phyloP scores from a whole-genome alignment of 2,113 vertebrate species.

The Trachemys scripta region DNA sequence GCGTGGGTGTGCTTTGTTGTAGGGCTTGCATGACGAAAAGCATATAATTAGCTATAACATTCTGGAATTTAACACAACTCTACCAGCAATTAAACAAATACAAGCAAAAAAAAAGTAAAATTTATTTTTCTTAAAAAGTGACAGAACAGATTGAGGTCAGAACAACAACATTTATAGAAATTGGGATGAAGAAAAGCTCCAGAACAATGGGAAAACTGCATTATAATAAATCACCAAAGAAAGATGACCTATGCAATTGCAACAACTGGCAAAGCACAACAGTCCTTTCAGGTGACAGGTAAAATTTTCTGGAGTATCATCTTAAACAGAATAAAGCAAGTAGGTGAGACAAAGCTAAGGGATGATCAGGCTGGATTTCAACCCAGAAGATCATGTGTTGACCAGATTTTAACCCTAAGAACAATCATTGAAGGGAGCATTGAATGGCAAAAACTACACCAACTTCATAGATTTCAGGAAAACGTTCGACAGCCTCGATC shows the following conservation, averaged over 20 bases:
- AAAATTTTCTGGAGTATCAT: background rate
- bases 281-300: background rate
- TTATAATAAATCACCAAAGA: background rate
- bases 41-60: background rate
- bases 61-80: background rate
- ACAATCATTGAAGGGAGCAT: background rate
- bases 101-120: background rate
- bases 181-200: background rate
- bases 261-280: background rate
- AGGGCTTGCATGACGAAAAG: background rate
- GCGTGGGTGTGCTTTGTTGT: background rate
- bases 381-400: background rate
- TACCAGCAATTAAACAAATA: background rate
- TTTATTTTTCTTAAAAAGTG: background rate
- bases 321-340: background rate
- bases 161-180: background rate
- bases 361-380: background rate
- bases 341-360: background rate
- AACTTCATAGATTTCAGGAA: background rate
- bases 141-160: background rate
- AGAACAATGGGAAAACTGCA: fast-evolving
- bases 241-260: background rate
- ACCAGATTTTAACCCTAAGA: background rate
- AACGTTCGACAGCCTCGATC: background rate
- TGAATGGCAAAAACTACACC: background rate